These are phyloP conservation scores for Coenonympha glycerion DNA, from an alignment of 2,888 invertebrate species.

Conservation along the genomic window DNA sequence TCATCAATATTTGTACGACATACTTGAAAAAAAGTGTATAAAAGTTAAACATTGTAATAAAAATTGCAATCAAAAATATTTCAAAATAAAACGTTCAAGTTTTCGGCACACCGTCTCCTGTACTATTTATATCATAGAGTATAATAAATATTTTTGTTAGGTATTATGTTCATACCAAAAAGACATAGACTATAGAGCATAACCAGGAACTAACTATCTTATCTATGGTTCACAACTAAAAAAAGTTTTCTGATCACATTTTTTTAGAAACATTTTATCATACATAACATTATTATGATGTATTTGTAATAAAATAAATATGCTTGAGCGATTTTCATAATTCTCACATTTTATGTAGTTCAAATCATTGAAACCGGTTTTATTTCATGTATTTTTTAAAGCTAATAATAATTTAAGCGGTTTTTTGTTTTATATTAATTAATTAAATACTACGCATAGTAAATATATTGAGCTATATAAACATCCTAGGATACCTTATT, in stretches of 20 bases:
- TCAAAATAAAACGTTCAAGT: neutral
- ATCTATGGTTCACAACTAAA: too few species aligned
- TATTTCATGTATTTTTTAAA: neutral
- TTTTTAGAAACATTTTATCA: too few species aligned
- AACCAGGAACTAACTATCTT: too few species aligned
- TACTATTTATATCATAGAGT: neutral
- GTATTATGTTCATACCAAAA: neutral
- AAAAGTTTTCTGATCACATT: too few species aligned
- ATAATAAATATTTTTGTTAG: neutral
- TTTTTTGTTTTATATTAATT: neutral
- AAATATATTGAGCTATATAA: constrained; percentile 15
- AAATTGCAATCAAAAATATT: neutral
- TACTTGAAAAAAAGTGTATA: too few species aligned
- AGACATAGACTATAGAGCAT: too few species aligned
- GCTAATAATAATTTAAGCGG: constrained; percentile 5
- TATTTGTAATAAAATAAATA: too few species aligned
- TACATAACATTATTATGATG: too few species aligned
- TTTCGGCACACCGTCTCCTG: neutral
- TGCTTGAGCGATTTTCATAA: neutral
- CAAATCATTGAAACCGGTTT: neutral
- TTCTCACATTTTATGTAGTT: neutral
- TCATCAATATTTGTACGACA: too few species aligned
- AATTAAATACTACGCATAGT: neutral
- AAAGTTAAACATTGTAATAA: neutral
- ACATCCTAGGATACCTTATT: constrained; percentile 10